Conservation (phyloP, 2,797 vertebrate species). For the Todus mexicanus region DNA sequence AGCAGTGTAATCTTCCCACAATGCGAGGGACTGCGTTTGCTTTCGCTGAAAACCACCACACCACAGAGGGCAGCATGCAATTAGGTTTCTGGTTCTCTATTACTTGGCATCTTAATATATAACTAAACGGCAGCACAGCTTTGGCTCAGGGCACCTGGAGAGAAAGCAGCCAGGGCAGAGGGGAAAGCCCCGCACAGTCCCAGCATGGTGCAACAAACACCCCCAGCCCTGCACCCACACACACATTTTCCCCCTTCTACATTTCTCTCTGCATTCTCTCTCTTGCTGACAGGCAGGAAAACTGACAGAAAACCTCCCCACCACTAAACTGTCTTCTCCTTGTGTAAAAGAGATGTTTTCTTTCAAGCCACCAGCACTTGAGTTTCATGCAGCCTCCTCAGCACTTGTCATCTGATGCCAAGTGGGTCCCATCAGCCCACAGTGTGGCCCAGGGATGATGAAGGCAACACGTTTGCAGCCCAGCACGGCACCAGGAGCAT, state of each 20-base stretch:
- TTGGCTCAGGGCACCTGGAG: neutral
- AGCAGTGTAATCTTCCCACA: neutral
- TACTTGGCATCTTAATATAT: conserved; percentile 45
- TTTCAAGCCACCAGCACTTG: rapidly evolving
- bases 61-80: neutral
- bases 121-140: neutral
- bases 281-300: neutral
- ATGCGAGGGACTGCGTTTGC: neutral
- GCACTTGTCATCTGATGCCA: rapidly evolving
- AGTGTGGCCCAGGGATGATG: rapidly evolving
- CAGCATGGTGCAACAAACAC: neutral
- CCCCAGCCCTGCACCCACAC: neutral
- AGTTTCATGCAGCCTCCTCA: neutral
- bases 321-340: neutral
- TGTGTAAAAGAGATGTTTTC: rapidly evolving
- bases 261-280: neutral
- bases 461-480: neutral
- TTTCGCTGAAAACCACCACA: neutral
- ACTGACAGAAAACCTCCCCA: neutral
- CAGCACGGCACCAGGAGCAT: rapidly evolving
- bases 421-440: neutral
- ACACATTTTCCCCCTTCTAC: neutral
- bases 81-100: neutral
- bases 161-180: neutral
- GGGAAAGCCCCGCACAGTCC: neutral